These are phyloP conservation scores for Anoplolepis gracilipes DNA, from an alignment of 1,140 invertebrate genomes.

Conservation along the genomic window DNA sequence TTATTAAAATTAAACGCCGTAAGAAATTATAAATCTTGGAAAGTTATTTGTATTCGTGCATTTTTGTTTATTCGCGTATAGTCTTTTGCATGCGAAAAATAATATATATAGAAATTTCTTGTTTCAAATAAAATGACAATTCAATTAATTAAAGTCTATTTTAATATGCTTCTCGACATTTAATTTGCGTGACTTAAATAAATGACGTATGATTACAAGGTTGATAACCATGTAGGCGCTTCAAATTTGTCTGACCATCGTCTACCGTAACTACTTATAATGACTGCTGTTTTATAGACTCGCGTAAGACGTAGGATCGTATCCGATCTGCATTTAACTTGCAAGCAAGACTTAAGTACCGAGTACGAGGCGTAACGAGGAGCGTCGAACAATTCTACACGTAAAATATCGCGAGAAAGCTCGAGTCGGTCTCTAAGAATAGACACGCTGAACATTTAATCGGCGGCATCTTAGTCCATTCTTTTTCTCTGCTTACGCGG, in stretches of 20 bases:
- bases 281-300: background rate
- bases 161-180: background rate
- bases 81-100: background rate
- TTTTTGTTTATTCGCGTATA: background rate
- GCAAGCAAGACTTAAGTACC: background rate
- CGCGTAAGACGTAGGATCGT: background rate
- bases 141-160: background rate
- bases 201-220: background rate
- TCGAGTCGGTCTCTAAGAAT: background rate
- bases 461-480: slow-evolving; percentile 33
- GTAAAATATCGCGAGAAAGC: slow-evolving; percentile 1
- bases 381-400: slow-evolving; percentile 14
- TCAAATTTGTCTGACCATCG: slow-evolving; percentile 31
- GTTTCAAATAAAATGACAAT: background rate
- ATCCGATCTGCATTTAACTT: background rate
- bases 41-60: background rate
- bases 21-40: background rate
- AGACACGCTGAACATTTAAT: slow-evolving; percentile 46
- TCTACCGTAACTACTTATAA: slow-evolving; percentile 32
- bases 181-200: background rate
- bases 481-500: slow-evolving; percentile 28
- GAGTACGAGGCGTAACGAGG: background rate
- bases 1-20: background rate
- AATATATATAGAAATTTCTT: background rate
- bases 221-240: background rate